phyloP scores from a whole-genome alignment of 1,140 invertebrate genomes.

The Drosophila lowei region DNA sequence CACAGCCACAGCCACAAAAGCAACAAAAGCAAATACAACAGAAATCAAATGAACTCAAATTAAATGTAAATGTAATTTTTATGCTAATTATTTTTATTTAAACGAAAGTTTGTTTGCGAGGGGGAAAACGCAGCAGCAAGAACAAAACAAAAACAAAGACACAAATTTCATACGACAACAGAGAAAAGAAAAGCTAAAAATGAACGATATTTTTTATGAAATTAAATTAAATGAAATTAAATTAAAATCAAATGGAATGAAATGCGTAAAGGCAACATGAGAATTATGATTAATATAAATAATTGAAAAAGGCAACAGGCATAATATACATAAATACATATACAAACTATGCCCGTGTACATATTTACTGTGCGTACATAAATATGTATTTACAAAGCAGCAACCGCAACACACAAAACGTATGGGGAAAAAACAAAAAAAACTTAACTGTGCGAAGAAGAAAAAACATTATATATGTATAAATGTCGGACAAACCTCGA shows the following conservation, averaged over 20 bases:
- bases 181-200: conserved; percentile 44
- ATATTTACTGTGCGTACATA: conserved; percentile 59
- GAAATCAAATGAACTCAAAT: conserved; percentile 83
- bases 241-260: conserved; percentile 53
- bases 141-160: conserved; percentile 13
- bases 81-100: conserved; percentile 83
- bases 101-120: conserved; percentile 48
- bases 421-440: conserved; percentile 14
- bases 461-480: conserved; percentile 33
- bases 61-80: conserved; percentile 83
- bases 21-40: conserved; percentile 68
- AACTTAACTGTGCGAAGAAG: conserved; percentile 54
- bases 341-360: conserved; percentile 29
- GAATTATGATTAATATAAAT: conserved; percentile 45
- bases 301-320: conserved; percentile 61
- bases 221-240: conserved; percentile 37
- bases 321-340: conserved; percentile 49
- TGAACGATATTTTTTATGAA: conserved; percentile 75
- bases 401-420: conserved; percentile 52
- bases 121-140: conserved; percentile 22
- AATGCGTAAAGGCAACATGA: conserved; percentile 58
- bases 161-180: conserved; percentile 36
- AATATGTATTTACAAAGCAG: conserved; percentile 67
- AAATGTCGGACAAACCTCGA: conserved; percentile 47
- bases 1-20: conserved; percentile 49